Base-by-base conservation (phyloP, 2,113 vertebrate species). In the Thryonomys swinderianus region DNA sequence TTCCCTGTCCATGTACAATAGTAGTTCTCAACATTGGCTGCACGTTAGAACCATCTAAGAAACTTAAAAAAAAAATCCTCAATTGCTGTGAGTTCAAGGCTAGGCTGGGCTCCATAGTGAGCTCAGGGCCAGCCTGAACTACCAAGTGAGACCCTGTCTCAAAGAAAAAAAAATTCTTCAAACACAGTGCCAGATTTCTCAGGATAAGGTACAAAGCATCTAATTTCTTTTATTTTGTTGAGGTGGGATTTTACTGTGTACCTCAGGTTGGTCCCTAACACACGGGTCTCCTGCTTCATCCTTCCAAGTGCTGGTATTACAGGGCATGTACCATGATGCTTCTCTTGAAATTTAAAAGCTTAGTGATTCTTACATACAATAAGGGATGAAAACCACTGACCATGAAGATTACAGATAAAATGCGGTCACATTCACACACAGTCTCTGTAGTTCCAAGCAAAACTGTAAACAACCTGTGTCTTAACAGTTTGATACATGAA, bases 21-120 rank as follows among this genome's bases (percentile, higher is more conserved):
- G n/a, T 85, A 78, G 30, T 74, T 96, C 57, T 91, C 57, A 86
- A 30, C 32, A 48, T 66, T 96, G 67, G 12, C 55, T 89, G 20
- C 42, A 91, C 3, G 14, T 95, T 80, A 57, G 37, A 88, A 45
- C 83, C 51, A 48, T 69, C 74, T 51, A 91, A 64, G 53, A 95
- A 94, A 18, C 42, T 93, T 97, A 66, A 96, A 92, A 96, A 88
- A 88, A 94, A 18, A 69, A n/a, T n/a, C n/a, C n/a, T n/a, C n/a
- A n/a, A n/a, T n/a, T n/a, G n/a, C n/a, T n/a, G n/a, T n/a, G n/a
- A n/a, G n/a, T n/a, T n/a, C n/a, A n/a, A n/a, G n/a, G n/a, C n/a
- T n/a, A n/a, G n/a, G n/a, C n/a, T n/a, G n/a, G n/a, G n/a, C n/a
- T n/a, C n/a, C n/a, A n/a, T n/a, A n/a, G n/a, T n/a, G n/a, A n/a